Conservation (phyloP, 2,113 vertebrate genomes). For the Mormyrus lacerda region DNA sequence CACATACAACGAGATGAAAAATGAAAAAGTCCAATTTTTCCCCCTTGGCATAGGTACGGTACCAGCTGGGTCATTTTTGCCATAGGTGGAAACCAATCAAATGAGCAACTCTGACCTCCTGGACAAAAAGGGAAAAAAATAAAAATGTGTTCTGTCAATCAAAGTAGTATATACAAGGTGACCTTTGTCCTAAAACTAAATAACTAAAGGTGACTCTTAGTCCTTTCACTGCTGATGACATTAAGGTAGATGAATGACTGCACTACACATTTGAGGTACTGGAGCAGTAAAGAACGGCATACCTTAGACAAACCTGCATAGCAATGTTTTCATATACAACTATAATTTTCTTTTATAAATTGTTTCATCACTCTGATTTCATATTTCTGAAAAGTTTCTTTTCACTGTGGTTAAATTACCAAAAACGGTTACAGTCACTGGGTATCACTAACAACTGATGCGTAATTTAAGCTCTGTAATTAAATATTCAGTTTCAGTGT, state of each 20-base stretch:
- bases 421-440: neutral
- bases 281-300: conserved; percentile 18
- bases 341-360: neutral
- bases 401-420: neutral
- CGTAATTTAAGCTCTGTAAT: neutral
- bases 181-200: conserved; percentile 26
- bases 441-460: neutral
- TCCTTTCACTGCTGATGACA: conserved; percentile 14
- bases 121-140: conserved; percentile 14
- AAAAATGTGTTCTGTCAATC: conserved; percentile 28
- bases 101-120: conserved; percentile 28
- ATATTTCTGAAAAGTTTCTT: neutral
- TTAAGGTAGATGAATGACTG: conserved; percentile 27
- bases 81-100: conserved; percentile 21
- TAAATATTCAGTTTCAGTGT: neutral
- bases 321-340: neutral
- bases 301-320: neutral
- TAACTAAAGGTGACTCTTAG: neutral
- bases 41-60: neutral
- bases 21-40: neutral
- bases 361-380: neutral
- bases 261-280: conserved; percentile 17
- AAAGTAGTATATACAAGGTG: conserved; percentile 36
- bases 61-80: conserved; percentile 15
- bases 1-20: conserved; percentile 18